Evolutionary conservation across 2,888 invertebrate species (phyloP).

Genomic region (Hymenopus coronatus): DNA sequence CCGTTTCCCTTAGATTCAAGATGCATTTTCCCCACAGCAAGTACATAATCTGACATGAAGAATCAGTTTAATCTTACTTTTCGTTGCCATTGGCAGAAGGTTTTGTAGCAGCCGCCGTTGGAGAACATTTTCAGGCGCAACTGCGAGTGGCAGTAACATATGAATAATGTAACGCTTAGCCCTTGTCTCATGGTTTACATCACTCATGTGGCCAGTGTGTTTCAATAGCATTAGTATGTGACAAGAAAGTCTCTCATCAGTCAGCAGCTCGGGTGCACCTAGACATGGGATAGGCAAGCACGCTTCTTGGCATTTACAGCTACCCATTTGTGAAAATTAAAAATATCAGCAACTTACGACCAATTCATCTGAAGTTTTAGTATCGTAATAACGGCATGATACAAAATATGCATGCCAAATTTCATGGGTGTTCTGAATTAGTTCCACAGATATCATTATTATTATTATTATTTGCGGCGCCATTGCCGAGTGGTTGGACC

Average conservation of each 20-base stretch:
- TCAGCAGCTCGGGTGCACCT: neutral
- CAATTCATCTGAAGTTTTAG: too few species aligned
- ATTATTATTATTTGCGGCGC: too few species aligned
- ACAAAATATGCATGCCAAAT: too few species aligned
- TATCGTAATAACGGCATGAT: too few species aligned
- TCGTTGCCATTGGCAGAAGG: neutral
- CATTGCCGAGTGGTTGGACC: too few species aligned
- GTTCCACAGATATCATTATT: too few species aligned
- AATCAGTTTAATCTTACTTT: neutral
- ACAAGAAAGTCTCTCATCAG: too few species aligned
- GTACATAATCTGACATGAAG: neutral
- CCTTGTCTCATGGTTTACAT: neutral
- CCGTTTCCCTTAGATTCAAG: too few species aligned
- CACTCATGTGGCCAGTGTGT: neutral
- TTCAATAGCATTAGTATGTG: neutral
- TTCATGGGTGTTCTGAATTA: too few species aligned
- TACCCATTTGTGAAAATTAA: too few species aligned
- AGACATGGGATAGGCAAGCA: neutral
- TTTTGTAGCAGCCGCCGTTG: neutral
- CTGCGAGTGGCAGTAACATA: neutral
- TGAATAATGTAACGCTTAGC: neutral
- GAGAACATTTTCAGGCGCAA: neutral
- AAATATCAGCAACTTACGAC: too few species aligned
- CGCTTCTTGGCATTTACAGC: neutral
- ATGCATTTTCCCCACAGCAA: too few species aligned